These are phyloP conservation scores for Eupithecia vulgata DNA, from an alignment of 2,888 invertebrate species.

Conservation along the genomic window DNA sequence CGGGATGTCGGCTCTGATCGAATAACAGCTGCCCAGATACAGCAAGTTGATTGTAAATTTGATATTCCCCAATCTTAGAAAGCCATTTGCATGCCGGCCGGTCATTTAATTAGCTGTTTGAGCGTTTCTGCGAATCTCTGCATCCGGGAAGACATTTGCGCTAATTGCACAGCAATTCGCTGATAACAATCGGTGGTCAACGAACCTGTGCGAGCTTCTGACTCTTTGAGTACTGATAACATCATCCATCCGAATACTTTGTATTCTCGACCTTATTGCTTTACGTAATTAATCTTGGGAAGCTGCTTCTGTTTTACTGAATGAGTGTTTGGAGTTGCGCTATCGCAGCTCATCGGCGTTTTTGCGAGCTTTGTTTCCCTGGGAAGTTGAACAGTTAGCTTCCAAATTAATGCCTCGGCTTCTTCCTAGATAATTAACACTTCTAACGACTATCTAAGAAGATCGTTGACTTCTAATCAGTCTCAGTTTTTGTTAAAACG, in stretches of 20 bases:
- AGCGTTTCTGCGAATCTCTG: slow-evolving; percentile 37
- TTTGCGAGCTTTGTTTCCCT: slow-evolving; percentile 57
- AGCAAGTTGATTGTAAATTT: slow-evolving; percentile 13
- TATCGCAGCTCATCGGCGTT: slow-evolving; percentile 45
- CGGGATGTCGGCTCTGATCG: neutral
- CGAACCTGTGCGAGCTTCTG: slow-evolving; percentile 72
- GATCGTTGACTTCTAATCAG: neutral
- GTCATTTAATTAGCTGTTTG: slow-evolving; percentile 32
- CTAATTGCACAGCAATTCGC: slow-evolving; percentile 69
- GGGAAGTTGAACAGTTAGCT: slow-evolving; percentile 47
- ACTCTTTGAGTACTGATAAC: slow-evolving; percentile 51
- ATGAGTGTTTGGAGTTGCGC: slow-evolving; percentile 39
- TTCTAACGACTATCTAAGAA: neutral
- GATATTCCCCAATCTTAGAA: slow-evolving; percentile 27
- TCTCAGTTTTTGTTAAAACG: neutral
- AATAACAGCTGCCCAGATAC: slow-evolving; percentile 10
- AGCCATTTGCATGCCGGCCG: slow-evolving; percentile 28
- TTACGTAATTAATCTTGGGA: slow-evolving; percentile 42
- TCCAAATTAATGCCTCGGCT: slow-evolving; percentile 46
- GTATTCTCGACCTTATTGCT: slow-evolving; percentile 53
- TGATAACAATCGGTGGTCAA: slow-evolving; percentile 72
- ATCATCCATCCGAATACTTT: slow-evolving; percentile 42
- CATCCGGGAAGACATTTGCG: slow-evolving; percentile 64
- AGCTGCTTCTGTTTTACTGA: slow-evolving; percentile 39
- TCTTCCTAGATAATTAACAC: slow-evolving; percentile 2